Base-by-base conservation (phyloP, 2,797 vertebrate genomes). In the Lithobates sylvaticus region DNA sequence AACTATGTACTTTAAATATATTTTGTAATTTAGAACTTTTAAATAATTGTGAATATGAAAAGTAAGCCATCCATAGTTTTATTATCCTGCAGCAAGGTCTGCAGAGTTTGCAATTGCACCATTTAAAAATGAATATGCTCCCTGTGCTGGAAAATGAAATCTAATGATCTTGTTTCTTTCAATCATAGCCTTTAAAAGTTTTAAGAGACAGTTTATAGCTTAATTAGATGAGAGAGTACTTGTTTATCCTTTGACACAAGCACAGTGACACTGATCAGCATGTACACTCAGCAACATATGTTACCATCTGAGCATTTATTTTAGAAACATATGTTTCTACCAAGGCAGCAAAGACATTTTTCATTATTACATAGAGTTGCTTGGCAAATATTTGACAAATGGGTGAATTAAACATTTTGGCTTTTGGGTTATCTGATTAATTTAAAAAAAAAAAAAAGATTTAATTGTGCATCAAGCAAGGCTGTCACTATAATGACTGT, bases 171-270 rank as follows among this genome's bases (percentile, higher is more conserved):
- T 61, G 18, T 61, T 61, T 61, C 54, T 23, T 2, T 61, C 9
- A 54, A 54, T 54, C 50, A 54, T 54, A 18, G 5, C 4, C 50
- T 18, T 18, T n/a, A 23, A 61, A 61, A 61, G 58, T 87, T 79
- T 83, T 84, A 71, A 34, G 26, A 75, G 81, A 58, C 81, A 83
- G 68, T 70, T 79, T 79, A 74, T 68, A 58, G 67, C 77, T 83
- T 83, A 86, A 83, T 86, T 86, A 83, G 80, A 75, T 39, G 73
- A 71, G 34, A 78, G 81, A 78, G 77, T 26, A 73, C 75, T 74
- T 83, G 74, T 87, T 78, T 83, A 83, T 87, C 85, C 80, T 83
- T 78, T 87, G 85, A 87, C 85, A 87, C 54, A 1, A 36, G 50
- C 58, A 32, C 29, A 29, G 13, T 75, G 80, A 78, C 85, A 83